Evolutionary conservation across 2,888 invertebrate genomes (phyloP), one percentile per base, ranked within the genome.

Genomic region (Drosophila phalerata): DNA sequence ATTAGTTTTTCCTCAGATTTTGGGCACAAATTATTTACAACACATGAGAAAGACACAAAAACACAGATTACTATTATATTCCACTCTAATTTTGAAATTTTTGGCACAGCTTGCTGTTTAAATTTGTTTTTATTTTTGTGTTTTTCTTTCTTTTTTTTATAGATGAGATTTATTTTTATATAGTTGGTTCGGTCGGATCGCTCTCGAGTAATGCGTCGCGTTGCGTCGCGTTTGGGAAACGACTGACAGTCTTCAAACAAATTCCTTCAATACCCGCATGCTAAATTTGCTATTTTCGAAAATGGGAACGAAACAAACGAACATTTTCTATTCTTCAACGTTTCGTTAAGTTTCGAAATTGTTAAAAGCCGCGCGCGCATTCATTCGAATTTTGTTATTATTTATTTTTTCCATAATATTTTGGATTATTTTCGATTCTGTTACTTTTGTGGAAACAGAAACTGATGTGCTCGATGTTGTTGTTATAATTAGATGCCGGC

Each of bases 81-180:
- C 64, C 62, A 83, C 89, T 88, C 84, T 88, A 86, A 86, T 85
- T 88, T 88, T 88, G 87, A 84, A 84, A 81, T 78, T 77, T 88
- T 85, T 85, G 84, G 84, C 84, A 85, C 87, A 60, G 87, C 49
- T 67, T 70, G 63, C 69, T 71, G 43, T 55, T 58, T 55, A 60
- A 49, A 34, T 68, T 63, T 61, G 53, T 67, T 53, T 71, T 57
- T 58, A 51, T 60, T 51, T 61, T 62, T 19, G 3, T 53, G 34
- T 48, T 58, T 57, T 25, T 57, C 53, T 64, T 66, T 37, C 38
- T 64, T 60, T 56, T 57, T 37, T 57, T 51, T 25, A 55, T 56
- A 17, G 66, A 37, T 67, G 70, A 58, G 61, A 55, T 77, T 79
- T 79, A 79, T 77, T 77, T 77, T 70, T 85, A 73, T 77, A 73